Evolutionary conservation across 2,888 invertebrate species (phyloP), one percentile per base, ranked within the genome.

Genomic region (Drosophila setosimentum): DNA sequence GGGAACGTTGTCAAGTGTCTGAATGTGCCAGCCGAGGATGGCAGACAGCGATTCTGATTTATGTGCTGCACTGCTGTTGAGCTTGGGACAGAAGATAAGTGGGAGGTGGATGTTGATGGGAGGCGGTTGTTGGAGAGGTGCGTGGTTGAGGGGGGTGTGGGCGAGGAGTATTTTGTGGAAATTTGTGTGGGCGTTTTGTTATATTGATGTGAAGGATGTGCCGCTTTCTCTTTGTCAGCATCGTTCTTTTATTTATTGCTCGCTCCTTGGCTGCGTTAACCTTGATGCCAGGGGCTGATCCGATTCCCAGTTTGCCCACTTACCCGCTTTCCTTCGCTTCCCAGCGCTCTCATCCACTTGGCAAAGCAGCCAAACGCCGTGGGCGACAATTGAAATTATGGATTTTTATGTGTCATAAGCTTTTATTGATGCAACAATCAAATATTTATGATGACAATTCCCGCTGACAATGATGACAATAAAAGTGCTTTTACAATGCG

Each of bases 361-460:
- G 29, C 30, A 29, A 60, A 63, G 13, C 33, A 33, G 48, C 21
- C 49, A 32, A 45, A 33, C 45, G 77, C 87, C 73, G 42, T 73
- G 76, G 81, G 86, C 80, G 81, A 86, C 89, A 87, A 87, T 87
- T 87, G 87, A 87, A 88, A 87, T 87, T 87, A 89, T 88, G 90
- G 87, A 87, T 89, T 87, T 45, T 87, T 87, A 87, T 87, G 86
- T 87, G 87, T 87, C 87, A 87, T 87, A 83, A 89, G 90, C 86
- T 89, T 86, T 89, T 87, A 87, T 87, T 87, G 87, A 89, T 89
- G 87, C 89, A 89, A 87, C 90, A 89, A 87, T 87, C 87, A 87
- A 87, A 87, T 89, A 87, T 87, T 87, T 87, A 87, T 87, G 90
- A 89, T 87, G 86, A 86, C 89, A 89, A 86, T 88, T 83, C 84